Evolutionary conservation across 1,140 invertebrate genomes (phyloP), one percentile per base, ranked within the genome.

Genomic region (Nasonia longicornis): DNA sequence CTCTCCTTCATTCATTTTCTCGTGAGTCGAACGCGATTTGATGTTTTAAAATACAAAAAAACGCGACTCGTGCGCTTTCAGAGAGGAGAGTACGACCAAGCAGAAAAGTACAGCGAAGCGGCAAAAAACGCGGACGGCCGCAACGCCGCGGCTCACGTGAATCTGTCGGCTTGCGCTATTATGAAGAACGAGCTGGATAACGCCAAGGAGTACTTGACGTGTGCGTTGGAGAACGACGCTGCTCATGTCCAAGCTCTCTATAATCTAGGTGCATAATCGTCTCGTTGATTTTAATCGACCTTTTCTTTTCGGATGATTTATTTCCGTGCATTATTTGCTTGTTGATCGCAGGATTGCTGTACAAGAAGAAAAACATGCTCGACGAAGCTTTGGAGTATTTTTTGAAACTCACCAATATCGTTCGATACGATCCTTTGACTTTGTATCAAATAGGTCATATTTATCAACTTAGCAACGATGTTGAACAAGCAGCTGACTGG

Each of bases 221-320:
- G 94, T 83, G 97, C 97, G 1, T 87, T 98, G 69, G 93, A 96
- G 79, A 95, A 95, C 85, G 96, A 98, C 86, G 93, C 96, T 0
- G 95, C 94, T 31, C 97, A 95, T 88, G 94, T 97, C 42, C 97
- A 98, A 91, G 97, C 96, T 10, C 91, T 97, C n/a, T 98, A 97
- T 87, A 98, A 98, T 91, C 90, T 98, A 77, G 96, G 95, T 94
- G 90, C 77, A 38, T 31, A 35, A 63, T 45, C 45, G 22, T 77
- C 66, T 52, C 4, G 48, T 77, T 35, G 31, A 35, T 6, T 35
- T 35, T 42, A 2, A 8, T 42, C 8, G 38, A 42, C 38, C 3
- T 35, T 35, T 4, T 42, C 38, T 42, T 38, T 4, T 38, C 35
- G 4, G 35, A 38, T 38, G 35, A 4, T 38, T 38, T 38, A 38